Evolutionary conservation across 2,113 vertebrate species (phyloP).

Genomic region (Atrichornis clamosus): DNA sequence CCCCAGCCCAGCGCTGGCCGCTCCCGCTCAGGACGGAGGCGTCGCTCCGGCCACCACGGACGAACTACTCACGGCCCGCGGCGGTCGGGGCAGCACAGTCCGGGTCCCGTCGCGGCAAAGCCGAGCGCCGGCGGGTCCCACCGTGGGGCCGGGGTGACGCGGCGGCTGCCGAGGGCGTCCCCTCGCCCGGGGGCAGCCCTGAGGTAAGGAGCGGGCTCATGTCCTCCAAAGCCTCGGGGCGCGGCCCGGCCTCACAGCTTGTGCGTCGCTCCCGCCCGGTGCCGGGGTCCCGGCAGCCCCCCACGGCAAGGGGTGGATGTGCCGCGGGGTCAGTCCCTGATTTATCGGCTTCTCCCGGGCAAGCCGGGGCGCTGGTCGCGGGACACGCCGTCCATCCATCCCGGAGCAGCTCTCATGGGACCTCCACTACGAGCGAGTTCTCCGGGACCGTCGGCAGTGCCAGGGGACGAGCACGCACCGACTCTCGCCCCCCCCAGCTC

Average conservation of each 20-base stretch:
- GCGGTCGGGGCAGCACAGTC: neutral
- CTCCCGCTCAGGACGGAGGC: neutral
- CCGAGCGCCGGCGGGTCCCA: neutral
- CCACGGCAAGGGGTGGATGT: neutral
- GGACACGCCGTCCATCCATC: neutral
- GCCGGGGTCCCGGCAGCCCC: neutral
- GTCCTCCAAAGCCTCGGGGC: slow-evolving; percentile 45
- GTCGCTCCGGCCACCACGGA: neutral
- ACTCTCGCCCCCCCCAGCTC: neutral
- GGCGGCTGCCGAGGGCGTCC: neutral
- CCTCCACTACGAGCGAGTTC: neutral
- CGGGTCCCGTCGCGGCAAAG: neutral
- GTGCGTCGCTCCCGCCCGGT: neutral
- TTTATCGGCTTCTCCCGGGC: neutral
- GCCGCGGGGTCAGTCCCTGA: slow-evolving; percentile 40
- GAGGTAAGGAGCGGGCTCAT: slow-evolving; percentile 54
- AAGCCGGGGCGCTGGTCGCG: neutral
- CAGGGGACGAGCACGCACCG: neutral
- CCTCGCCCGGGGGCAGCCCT: neutral
- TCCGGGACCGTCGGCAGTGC: neutral
- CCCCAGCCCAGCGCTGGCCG: neutral
- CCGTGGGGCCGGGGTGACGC: neutral
- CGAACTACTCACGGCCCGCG: slow-evolving; percentile 6
- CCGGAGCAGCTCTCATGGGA: neutral
- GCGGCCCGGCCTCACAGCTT: slow-evolving; percentile 22